phyloP scores from a whole-genome alignment of 1,140 invertebrate genomes.

The Whitmania pigra region DNA sequence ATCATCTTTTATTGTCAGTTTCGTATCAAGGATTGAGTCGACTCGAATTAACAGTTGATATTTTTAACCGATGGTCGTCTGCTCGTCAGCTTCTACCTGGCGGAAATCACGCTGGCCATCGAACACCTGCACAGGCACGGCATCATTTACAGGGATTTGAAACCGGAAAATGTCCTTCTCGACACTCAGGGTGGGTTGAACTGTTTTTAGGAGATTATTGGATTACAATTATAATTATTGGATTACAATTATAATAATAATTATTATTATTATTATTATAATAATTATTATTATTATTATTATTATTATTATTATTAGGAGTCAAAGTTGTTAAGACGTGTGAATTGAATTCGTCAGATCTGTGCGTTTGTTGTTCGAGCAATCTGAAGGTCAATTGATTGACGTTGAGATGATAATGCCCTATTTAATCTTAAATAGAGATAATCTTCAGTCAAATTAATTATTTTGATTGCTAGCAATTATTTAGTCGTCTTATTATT shows the following conservation, averaged over 20 bases:
- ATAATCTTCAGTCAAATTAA: not conserved
- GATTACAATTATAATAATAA: too few relatives aligned
- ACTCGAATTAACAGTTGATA: too few relatives aligned
- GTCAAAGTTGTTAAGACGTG: too few relatives aligned
- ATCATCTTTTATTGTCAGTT: too few relatives aligned
- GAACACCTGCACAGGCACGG: constrained; percentile 89
- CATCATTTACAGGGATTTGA: constrained; percentile 95
- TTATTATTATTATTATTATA: too few relatives aligned
- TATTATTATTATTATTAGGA: too few relatives aligned
- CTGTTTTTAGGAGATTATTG: too few relatives aligned
- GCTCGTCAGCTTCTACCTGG: constrained; percentile 69
- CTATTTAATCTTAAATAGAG: not conserved
- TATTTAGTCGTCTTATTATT: not conserved
- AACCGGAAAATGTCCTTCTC: constrained; percentile 68
- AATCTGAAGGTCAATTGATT: not conserved
- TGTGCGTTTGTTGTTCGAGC: not conserved
- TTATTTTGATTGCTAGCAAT: not conserved
- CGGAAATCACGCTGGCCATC: constrained; percentile 86
- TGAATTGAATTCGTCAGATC: too few relatives aligned
- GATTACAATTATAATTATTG: too few relatives aligned
- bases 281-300: too few relatives aligned
- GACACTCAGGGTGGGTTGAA: constrained; percentile 3
- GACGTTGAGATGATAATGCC: not conserved
- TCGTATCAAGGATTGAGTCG: too few relatives aligned
- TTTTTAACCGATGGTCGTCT: too few relatives aligned